Conservation (phyloP, 2,888 invertebrate genomes). For the Erebia epiphron region DNA sequence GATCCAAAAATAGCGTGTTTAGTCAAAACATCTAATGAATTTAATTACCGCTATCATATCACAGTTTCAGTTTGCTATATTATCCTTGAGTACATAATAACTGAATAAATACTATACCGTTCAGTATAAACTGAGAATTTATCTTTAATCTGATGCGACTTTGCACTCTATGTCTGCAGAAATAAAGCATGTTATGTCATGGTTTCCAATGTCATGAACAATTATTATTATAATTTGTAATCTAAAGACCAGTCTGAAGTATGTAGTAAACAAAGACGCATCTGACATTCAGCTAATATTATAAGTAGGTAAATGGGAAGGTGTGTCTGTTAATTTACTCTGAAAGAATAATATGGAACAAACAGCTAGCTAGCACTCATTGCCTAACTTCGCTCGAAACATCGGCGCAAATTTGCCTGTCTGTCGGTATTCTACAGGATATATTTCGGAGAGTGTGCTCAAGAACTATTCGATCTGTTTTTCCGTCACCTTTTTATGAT, state of each 20-base stretch:
- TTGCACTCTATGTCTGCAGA: conserved; percentile 13
- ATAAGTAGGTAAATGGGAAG: neutral
- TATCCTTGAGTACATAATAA: conserved; percentile 40
- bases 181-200: conserved; percentile 12
- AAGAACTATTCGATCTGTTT: too few species aligned
- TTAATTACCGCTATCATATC: conserved; percentile 36
- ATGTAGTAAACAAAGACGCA: conserved; percentile 24
- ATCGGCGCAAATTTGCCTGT: too few species aligned
- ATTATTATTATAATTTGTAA: conserved; percentile 25
- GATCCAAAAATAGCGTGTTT: conserved; percentile 23
- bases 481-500: too few species aligned
- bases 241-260: conserved; percentile 28
- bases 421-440: too few species aligned
- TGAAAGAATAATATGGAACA: too few species aligned
- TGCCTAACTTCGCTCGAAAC: too few species aligned
- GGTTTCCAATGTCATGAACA: conserved; percentile 23
- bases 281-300: conserved; percentile 10
- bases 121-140: neutral
- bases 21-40: conserved; percentile 29
- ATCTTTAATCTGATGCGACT: neutral
- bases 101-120: conserved; percentile 29
- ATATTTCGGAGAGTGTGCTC: too few species aligned
- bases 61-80: conserved; percentile 35
- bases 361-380: too few species aligned
- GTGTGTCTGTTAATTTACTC: neutral